These are phyloP conservation scores for Corythaeola cristata DNA, from an alignment of 2,113 vertebrate species.

Conservation along the genomic window DNA sequence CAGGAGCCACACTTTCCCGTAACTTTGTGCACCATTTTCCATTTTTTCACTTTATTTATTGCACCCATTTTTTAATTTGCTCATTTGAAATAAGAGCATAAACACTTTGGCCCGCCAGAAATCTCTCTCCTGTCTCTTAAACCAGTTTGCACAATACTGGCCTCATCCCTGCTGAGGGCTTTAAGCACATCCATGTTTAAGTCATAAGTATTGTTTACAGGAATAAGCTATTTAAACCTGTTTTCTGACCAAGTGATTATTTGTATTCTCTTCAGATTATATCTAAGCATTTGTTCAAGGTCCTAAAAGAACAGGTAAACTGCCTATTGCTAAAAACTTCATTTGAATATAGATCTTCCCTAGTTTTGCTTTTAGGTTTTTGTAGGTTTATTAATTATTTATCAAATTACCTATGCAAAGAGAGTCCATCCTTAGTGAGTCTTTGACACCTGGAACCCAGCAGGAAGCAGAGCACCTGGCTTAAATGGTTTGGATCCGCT, in stretches of 20 bases:
- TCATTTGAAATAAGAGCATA: background rate
- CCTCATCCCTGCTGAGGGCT: background rate
- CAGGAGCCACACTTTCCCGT: background rate
- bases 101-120: background rate
- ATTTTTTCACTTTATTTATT: background rate
- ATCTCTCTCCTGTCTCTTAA: background rate
- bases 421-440: background rate
- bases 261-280: background rate
- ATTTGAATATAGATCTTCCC: background rate
- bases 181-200: background rate
- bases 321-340: background rate
- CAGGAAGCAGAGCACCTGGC: background rate
- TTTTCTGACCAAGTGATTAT: background rate
- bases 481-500: background rate
- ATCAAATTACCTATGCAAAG: background rate
- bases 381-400: background rate
- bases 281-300: background rate
- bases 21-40: background rate
- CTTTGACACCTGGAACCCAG: background rate
- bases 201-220: background rate
- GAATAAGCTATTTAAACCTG: background rate
- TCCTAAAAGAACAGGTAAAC: background rate
- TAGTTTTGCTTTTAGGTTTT: background rate
- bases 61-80: background rate
- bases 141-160: background rate